These are phyloP conservation scores for Habrosyne pyritoides DNA, from an alignment of 2,888 invertebrate species.

Conservation along the genomic window DNA sequence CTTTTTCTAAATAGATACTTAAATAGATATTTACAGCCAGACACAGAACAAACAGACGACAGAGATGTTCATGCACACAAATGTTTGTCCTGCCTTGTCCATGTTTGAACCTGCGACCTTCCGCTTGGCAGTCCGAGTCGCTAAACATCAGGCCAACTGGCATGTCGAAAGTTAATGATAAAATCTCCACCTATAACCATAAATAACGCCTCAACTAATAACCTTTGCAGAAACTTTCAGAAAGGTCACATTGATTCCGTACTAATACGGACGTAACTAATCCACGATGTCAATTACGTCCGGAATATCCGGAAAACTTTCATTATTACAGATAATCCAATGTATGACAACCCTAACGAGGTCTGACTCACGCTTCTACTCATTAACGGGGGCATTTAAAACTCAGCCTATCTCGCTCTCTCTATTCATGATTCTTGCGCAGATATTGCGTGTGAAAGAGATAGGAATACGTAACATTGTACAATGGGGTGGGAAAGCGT, in stretches of 20 bases:
- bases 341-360: constrained; percentile 31
- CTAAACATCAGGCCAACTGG: no score
- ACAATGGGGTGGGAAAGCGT: constrained; percentile 39
- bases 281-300: background rate
- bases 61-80: no score
- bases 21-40: no score
- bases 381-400: constrained; percentile 32
- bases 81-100: no score
- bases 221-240: background rate
- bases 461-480: constrained; percentile 33
- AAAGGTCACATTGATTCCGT: background rate
- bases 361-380: constrained; percentile 29
- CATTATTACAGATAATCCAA: constrained; percentile 15
- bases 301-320: constrained; percentile 2
- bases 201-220: no score
- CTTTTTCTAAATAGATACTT: no score
- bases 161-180: no score
- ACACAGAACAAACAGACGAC: no score
- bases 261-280: background rate
- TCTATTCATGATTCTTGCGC: constrained; percentile 37
- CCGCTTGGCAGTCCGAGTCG: no score
- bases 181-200: no score
- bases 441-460: constrained; percentile 28
- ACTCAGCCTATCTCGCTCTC: constrained; percentile 35
- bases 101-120: no score